phyloP scores from a whole-genome alignment of 2,888 invertebrate genomes.

The Nineta flava region DNA sequence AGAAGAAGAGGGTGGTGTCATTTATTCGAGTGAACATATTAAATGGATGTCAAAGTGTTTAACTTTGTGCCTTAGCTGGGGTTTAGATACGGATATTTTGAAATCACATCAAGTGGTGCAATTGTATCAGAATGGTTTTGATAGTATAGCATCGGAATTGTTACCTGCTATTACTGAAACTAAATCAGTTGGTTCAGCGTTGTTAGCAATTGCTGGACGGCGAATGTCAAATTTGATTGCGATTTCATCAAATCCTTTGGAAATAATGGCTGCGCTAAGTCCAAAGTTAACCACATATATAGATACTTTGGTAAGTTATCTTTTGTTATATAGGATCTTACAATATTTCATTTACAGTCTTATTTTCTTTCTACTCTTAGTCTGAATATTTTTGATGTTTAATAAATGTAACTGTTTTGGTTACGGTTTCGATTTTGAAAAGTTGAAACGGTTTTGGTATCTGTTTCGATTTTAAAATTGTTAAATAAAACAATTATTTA shows the following conservation, averaged over 20 bases:
- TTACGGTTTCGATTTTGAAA: too few species aligned
- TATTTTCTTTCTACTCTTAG: too few species aligned
- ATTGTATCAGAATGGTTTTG: conserved; percentile 45
- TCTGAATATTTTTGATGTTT: too few species aligned
- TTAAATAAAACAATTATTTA: too few species aligned
- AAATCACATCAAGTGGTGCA: conserved; percentile 57
- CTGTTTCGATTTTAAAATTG: too few species aligned
- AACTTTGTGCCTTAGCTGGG: conserved; percentile 59
- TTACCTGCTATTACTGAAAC: conserved; percentile 49
- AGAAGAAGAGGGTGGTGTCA: conserved; percentile 34
- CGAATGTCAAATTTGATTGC: conserved; percentile 52
- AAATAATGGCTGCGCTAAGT: conserved; percentile 59
- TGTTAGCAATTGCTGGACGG: conserved; percentile 68
- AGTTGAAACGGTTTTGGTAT: too few species aligned
- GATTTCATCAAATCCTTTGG: conserved; percentile 39
- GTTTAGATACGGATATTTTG: conserved; percentile 53
- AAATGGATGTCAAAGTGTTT: conserved; percentile 60
- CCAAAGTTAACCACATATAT: conserved; percentile 63
- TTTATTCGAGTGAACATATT: conserved; percentile 32
- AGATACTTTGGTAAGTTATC: conserved; percentile 41
- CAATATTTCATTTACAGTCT: too few species aligned
- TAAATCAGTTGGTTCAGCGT: conserved; percentile 48
- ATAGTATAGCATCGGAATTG: conserved; percentile 42
- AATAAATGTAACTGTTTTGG: too few species aligned
- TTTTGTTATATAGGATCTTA: background rate